Evolutionary conservation across 2,113 vertebrate species (phyloP), one percentile per base, ranked within the genome.

Genomic region (Procapra przewalskii): DNA sequence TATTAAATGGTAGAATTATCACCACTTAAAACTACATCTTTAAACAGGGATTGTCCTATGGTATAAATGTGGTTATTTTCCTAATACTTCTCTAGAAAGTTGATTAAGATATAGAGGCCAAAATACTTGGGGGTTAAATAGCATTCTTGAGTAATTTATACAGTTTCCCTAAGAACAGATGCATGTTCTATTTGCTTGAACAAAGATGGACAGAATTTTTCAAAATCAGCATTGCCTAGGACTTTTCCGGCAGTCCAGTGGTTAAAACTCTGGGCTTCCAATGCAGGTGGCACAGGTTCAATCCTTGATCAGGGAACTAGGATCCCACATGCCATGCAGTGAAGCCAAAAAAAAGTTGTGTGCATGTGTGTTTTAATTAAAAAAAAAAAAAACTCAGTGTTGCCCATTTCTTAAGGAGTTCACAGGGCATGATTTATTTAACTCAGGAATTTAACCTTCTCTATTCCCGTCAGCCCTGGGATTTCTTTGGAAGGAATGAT

Each of bases 251-350:
- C 6, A 77, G 71, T 77, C 36, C 36, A 77, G 71, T 14, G 71
- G 71, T 43, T 43, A 77, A 75, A 40, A 43, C 71, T 43, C 36
- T 77, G 71, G 21, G 71, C 71, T 43, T 43, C 23, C 71, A 77
- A 40, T 14, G 23, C 6, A 77, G 71, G 12, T 25, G 23, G 21
- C 0, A 0, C 12, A 43, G 36, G 36, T 77, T 77, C 23, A 0
- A 43, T 25, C 36, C 36, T 43, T 43, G 36, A 6, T 43, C 12
- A 27, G 71, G 71, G 71, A 77, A 77, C 36, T 43, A 77, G 71
- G 11, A 40, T 77, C 36, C 36, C 71, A 77, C 36, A 43, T 14
- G 71, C 36, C 12, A 43, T 43, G 36, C 36, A 77, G 12, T 77
- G 36, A 77, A 27, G 71, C 71, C 6, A 7, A 43, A 43, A 75